A percentile compares a stretch with the other conserved stretches of the same genome.
Conservation (phyloP, 2,888 invertebrate species). For the Ctenicera cuprea region DNA sequence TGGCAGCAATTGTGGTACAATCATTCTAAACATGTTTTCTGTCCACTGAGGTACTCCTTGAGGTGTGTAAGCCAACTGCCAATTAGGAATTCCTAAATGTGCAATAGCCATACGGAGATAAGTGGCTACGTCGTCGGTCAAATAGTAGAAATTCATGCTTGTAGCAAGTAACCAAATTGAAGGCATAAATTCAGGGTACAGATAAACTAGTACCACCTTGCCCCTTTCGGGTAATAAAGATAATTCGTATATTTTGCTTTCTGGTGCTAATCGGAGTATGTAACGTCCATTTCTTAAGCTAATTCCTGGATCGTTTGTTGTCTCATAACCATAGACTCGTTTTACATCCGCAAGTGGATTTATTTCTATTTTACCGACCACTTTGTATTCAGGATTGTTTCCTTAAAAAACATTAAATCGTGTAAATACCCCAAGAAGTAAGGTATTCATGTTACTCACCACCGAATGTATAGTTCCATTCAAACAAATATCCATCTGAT, state of each 20-base stretch:
- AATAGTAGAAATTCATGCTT: slow-evolving; percentile 83
- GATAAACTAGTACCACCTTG: slow-evolving; percentile 71
- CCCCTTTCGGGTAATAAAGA: slow-evolving; percentile 69
- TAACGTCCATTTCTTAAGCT: slow-evolving; percentile 60
- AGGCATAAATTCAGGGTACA: slow-evolving; percentile 70
- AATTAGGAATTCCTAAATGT: slow-evolving; percentile 91
- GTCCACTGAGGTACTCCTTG: slow-evolving; percentile 86
- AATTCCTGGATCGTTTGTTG: slow-evolving; percentile 57
- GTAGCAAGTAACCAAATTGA: slow-evolving; percentile 71
- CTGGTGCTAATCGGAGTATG: slow-evolving; percentile 69
- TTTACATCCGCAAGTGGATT: slow-evolving; percentile 60
- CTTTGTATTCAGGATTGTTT: slow-evolving; percentile 55
- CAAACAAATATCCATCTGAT: slow-evolving; percentile 86
- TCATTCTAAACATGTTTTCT: slow-evolving; percentile 70
- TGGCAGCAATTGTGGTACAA: neutral
- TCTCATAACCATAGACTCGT: slow-evolving; percentile 63
- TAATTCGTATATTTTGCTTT: slow-evolving; percentile 73
- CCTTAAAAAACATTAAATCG: neutral
- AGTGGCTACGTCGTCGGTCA: slow-evolving; percentile 89
- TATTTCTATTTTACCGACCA: slow-evolving; percentile 62
- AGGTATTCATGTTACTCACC: slow-evolving; percentile 70
- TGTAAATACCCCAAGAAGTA: neutral
- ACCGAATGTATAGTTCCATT: slow-evolving; percentile 88
- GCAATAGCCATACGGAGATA: slow-evolving; percentile 92
- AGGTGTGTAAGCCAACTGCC: slow-evolving; percentile 90